phyloP scores from a whole-genome alignment of 2,113 vertebrate genomes.

The Hirundichthys speculiger region DNA sequence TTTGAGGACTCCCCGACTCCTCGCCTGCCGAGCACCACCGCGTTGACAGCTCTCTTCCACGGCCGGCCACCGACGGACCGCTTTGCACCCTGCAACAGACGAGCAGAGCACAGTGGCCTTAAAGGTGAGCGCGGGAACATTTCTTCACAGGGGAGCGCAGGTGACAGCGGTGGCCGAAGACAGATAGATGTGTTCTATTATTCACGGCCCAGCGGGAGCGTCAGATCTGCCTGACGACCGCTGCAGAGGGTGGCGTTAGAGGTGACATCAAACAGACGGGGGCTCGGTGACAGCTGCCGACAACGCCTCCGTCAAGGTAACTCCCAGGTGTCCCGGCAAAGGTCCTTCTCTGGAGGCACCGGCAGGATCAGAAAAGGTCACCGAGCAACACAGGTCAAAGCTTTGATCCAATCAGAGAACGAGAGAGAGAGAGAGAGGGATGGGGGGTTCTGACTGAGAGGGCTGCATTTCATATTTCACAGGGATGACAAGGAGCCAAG shows the following conservation, averaged over 20 bases:
- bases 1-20: constrained; percentile 37
- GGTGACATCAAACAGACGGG: constrained; percentile 75
- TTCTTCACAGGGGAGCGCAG: constrained; percentile 56
- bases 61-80: constrained; percentile 13
- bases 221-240: constrained; percentile 59
- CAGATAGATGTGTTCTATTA: constrained; percentile 70
- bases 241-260: constrained; percentile 61
- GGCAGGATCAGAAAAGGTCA: constrained; percentile 60
- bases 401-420: constrained; percentile 76
- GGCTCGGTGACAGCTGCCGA: constrained; percentile 62
- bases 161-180: constrained; percentile 52
- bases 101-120: constrained; percentile 54
- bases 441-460: constrained; percentile 39
- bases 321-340: constrained; percentile 61
- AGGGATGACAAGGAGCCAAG: constrained; percentile 26
- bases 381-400: constrained; percentile 73
- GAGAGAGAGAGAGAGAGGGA: constrained; percentile 39
- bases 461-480: constrained; percentile 59
- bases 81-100: constrained; percentile 70
- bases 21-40: constrained; percentile 48
- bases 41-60: constrained; percentile 52
- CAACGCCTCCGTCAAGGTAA: constrained; percentile 38
- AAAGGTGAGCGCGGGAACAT: constrained; percentile 54
- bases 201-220: constrained; percentile 58
- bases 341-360: constrained; percentile 55